A percentile compares a stretch with the other conserved stretches of the same genome.
These are phyloP conservation scores for Probaryconus sp. DNA, from an alignment of 1,140 invertebrate species.

Conservation along the genomic window DNA sequence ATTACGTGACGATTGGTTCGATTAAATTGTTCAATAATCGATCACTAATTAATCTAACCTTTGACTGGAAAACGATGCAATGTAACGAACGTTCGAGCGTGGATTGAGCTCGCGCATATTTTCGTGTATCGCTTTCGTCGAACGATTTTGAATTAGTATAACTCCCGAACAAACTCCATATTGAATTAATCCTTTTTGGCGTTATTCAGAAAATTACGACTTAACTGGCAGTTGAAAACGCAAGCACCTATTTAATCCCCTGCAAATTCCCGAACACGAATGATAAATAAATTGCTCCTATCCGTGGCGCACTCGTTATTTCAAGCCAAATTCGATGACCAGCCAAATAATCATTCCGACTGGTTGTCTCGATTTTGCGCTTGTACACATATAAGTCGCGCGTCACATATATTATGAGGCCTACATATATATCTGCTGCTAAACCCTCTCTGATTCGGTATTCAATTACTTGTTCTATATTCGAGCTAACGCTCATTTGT, in stretches of 20 bases:
- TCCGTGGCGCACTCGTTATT: conserved; percentile 34
- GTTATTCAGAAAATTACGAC: conserved; percentile 51
- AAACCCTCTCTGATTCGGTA: conserved; percentile 21
- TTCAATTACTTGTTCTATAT: conserved; percentile 36
- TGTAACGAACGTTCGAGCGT: too few relatives aligned
- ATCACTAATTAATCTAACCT: too few relatives aligned
- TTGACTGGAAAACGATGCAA: too few relatives aligned
- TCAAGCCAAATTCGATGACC: conserved; percentile 25
- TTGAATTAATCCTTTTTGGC: conserved; percentile 42
- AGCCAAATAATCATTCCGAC: conserved; percentile 15
- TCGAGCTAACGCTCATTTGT: conserved; percentile 12
- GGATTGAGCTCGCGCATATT: too few relatives aligned
- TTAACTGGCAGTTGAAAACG: conserved; percentile 30
- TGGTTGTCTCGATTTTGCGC: conserved; percentile 8
- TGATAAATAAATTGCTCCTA: conserved; percentile 39
- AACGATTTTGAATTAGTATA: conserved; percentile 41
- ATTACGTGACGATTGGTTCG: too few relatives aligned
- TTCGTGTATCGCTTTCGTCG: conserved; percentile 16
- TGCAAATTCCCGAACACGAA: conserved; percentile 28
- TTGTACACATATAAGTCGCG: conserved; percentile 1
- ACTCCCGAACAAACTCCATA: conserved; percentile 29
- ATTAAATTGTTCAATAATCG: too few relatives aligned
- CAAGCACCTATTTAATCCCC: conserved; percentile 39
- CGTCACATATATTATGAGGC: conserved; percentile 16
- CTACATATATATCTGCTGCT: conserved; percentile 7